Base-by-base conservation (phyloP, 2,113 vertebrate species). In the Leptocoma aspasia region DNA sequence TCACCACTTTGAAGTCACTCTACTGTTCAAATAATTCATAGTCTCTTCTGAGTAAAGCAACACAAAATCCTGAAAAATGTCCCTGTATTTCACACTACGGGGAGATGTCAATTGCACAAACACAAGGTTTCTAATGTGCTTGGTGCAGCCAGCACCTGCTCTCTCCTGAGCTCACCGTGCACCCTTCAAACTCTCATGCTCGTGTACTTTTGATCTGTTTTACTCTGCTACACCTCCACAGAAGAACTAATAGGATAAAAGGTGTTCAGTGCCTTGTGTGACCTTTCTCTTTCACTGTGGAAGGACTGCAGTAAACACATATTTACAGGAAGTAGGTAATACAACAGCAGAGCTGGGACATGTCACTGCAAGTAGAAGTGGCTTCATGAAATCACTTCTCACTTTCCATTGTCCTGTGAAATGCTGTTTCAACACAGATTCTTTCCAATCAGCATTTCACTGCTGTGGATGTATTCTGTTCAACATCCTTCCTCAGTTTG, bases 41-140 rank as follows among this genome's bases (percentile, higher is more conserved):
- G 31, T 68, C 8, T 44, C 59, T 94, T 78, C 49, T 93, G 75
- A 92, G 78, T 61, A 77, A 90, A 78, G 33, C n/a, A 73, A 85
- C 52, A 82, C 10, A 72, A 84, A 91, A 92, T 86, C 56, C 47
- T 92, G 57, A 50, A 95, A 97, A 81, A 22, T n/a, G 61, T 41
- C 78, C 53, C 20, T 81, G 57, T 89, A 81, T 94, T 97, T 97
- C 85, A 94, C 78, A 42, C 18, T 84, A 27, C 15, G 44, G 33
- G 65, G 61, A 65, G 83, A 79, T 47, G 54, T 68, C n/a, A 94
- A 92, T 84, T 96, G 91, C 39, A 92, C 37, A 84, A 91, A 82
- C 59, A 92, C 95, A 93, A 94, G 42, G 21, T 80, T 94, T 95
- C 83, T 89, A 82, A 86, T 66, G 50, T 76, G 31, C 31, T 68